Base-by-base conservation (phyloP, 2,797 vertebrate genomes). In the Etheostoma perlongum region DNA sequence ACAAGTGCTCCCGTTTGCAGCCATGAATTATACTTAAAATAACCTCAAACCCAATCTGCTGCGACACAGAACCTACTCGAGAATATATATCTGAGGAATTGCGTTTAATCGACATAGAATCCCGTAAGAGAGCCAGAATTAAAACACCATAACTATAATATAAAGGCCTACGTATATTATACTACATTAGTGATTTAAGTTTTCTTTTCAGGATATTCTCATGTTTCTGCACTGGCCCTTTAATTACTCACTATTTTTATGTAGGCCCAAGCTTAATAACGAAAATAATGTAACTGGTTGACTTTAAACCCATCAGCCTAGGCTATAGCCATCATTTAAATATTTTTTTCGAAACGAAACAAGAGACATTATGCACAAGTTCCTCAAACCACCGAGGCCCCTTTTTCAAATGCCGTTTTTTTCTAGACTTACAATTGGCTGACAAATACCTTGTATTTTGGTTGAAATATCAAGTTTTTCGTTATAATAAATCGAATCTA, bases 11-110 rank as follows among this genome's bases (percentile, higher is more conserved):
- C 86, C 73, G 85, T 92, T 91, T 83, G 78, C 90, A 88, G 89
- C 90, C 72, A 94, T 94, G 90, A 94, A 94, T 94, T 91, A 93
- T 76, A 91, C 93, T 88, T 92, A 94, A 93, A 95, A 95, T 94
- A 95, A 93, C 91, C 87, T 74, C 77, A 63, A 83, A 82, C 82
- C 67, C 86, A 86, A 85, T 82, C 79, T 76, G 76, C 83, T 76
- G 61, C 74, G 10, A 69, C 67, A 67, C 25, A 78, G 30, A 44
- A 7, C 61, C 2, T 15, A 44, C 42, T 27, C 18, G 21, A 72
- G 27, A 81, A 83, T 44, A 78, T 72, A 33, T 48, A 61, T 65
- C 49, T 62, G 16, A 27, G 44, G 30, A 42, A 67, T 63, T 8
- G 14, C 4, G 2, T 47, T 55, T 74, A 14, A 23, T 52, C 40